Conservation (phyloP, 2,113 vertebrate species). For the Silurus meridionalis region DNA sequence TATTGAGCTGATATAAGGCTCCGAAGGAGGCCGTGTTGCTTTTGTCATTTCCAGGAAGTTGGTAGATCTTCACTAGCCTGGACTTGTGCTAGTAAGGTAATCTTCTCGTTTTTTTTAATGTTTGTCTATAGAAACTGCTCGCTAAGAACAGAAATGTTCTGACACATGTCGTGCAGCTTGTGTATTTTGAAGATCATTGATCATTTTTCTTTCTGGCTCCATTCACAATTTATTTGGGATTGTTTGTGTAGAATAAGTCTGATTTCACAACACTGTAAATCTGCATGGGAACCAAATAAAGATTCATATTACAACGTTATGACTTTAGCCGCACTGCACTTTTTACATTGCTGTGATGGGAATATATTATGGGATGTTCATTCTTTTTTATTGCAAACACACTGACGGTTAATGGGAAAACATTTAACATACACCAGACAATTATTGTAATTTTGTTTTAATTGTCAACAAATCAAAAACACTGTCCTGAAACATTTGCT, state of each 20-base stretch:
- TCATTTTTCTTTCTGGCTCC: neutral
- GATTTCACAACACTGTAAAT: neutral
- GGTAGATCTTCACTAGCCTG: constrained; percentile 63
- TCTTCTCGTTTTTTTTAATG: neutral
- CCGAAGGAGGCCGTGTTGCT: constrained; percentile 41
- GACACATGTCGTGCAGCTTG: neutral
- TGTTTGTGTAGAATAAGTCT: neutral
- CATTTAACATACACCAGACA: neutral
- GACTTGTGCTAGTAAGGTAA: constrained; percentile 67
- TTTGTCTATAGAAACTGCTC: neutral
- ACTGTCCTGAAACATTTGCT: neutral
- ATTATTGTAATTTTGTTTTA: neutral
- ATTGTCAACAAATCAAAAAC: neutral
- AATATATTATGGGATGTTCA: neutral
- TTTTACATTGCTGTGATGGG: constrained; percentile 10
- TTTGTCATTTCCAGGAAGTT: constrained; percentile 66
- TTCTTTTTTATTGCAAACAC: neutral
- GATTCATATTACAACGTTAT: neutral
- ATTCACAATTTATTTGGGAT: neutral
- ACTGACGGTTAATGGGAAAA: neutral
- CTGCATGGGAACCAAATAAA: neutral
- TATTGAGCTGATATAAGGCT: constrained; percentile 57
- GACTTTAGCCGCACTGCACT: neutral
- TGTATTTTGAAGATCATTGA: neutral
- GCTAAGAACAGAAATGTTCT: neutral